phyloP scores from a whole-genome alignment of 2,888 invertebrate species.

The Eupithecia abbreviata region DNA sequence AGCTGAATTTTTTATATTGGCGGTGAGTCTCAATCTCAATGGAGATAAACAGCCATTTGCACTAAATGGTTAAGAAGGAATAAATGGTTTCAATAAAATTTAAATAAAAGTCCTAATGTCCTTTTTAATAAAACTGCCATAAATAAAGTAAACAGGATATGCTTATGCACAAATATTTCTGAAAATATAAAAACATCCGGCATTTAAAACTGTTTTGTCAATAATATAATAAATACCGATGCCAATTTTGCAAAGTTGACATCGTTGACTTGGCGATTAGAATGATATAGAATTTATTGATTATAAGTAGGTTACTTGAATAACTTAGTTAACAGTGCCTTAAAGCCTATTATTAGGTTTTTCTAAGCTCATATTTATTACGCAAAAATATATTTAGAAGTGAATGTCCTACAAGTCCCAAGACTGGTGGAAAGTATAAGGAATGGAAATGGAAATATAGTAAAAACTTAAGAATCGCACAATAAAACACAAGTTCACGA shows the following conservation, averaged over 20 bases:
- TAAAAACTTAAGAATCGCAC: background rate
- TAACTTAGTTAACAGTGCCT: too few species aligned
- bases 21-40: background rate
- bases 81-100: background rate
- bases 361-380: too few species aligned
- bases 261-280: background rate
- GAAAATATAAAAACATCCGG: constrained; percentile 5
- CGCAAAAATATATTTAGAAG: too few species aligned
- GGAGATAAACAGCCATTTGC: background rate
- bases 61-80: background rate
- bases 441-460: background rate
- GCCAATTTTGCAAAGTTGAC: background rate
- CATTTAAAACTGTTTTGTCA: background rate
- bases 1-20: background rate
- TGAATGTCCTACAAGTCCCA: background rate
- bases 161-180: constrained; percentile 9
- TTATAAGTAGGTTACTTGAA: too few species aligned
- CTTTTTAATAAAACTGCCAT: background rate
- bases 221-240: background rate
- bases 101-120: constrained; percentile 3
- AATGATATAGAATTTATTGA: too few species aligned
- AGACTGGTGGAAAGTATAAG: background rate
- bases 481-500: background rate
- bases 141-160: constrained; percentile 11
- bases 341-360: too few species aligned